These are phyloP conservation scores for Wiebesia pumilae DNA, from an alignment of 1,140 invertebrate genomes.

Conservation along the genomic window DNA sequence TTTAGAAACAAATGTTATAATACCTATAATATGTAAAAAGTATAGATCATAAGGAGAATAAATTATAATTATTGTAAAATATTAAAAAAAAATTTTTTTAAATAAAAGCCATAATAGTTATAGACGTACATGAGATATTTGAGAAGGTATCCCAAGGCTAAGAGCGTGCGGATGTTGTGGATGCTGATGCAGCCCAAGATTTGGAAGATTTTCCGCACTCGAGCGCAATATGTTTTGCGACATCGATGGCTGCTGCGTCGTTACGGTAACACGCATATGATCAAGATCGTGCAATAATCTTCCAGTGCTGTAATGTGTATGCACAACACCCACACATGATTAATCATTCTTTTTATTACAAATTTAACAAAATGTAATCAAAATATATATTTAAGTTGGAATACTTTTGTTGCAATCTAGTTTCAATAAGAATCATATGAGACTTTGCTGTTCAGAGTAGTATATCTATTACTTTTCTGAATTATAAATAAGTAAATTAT, in stretches of 20 bases:
- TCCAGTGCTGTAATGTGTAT: conserved; percentile 55
- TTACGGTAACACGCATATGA: conserved; percentile 80
- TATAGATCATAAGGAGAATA: not conserved
- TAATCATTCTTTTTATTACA: not conserved
- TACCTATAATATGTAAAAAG: too few species aligned
- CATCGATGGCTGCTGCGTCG: conserved; percentile 70
- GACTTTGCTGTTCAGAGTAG: too few species aligned
- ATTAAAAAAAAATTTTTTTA: not conserved
- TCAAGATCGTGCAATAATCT: conserved; percentile 92
- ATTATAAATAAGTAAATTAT: too few species aligned
- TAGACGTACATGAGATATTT: conserved; percentile 66
- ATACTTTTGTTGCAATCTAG: too few species aligned
- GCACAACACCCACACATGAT: too few species aligned
- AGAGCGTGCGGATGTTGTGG: conserved; percentile 72
- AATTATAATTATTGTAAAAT: not conserved
- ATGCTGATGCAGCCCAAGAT: conserved; percentile 67
- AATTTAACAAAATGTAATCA: too few species aligned
- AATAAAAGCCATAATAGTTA: too few species aligned
- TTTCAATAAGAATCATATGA: too few species aligned
- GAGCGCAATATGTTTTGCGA: conserved; percentile 69
- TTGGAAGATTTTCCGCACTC: conserved; percentile 72
- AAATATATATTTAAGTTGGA: too few species aligned
- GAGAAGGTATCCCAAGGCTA: conserved; percentile 69
- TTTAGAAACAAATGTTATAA: too few species aligned
- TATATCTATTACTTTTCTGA: too few species aligned